Percentiles rank a stretch among this genome's conserved stretches.
Conservation (phyloP, 1,140 invertebrate species). For the Hypsibius dujardini region DNA sequence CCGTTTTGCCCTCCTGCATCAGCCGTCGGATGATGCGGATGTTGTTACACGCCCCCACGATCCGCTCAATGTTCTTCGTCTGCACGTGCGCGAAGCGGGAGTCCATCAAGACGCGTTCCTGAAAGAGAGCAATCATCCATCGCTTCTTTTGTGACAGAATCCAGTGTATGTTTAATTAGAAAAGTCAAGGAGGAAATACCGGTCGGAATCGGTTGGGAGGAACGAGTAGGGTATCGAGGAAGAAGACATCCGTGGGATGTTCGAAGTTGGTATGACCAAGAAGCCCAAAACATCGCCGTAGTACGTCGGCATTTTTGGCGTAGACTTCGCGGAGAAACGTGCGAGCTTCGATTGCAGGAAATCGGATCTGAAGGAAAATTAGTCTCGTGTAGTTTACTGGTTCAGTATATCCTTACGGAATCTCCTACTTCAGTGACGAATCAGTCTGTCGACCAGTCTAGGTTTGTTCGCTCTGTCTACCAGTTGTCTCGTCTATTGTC, state of each 20-base stretch:
- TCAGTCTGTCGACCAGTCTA: too few relatives aligned
- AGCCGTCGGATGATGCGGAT: neutral
- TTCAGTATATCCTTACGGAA: too few relatives aligned
- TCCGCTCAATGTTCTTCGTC: constrained; percentile 32
- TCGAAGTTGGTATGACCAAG: constrained; percentile 38
- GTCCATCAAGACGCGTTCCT: constrained; percentile 45
- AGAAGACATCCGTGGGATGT: constrained; percentile 70
- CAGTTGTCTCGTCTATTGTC: too few relatives aligned
- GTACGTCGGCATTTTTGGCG: constrained; percentile 49
- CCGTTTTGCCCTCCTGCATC: constrained; percentile 19
- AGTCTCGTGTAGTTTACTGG: too few relatives aligned
- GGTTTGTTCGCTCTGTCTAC: too few relatives aligned
- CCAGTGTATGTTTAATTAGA: neutral
- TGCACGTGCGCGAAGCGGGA: constrained; percentile 62
- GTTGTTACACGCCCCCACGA: neutral
- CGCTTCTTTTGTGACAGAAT: constrained; percentile 1
- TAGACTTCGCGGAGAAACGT: constrained; percentile 56
- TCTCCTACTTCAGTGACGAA: too few relatives aligned
- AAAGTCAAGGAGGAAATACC: constrained; percentile 33
- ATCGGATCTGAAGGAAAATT: constrained; percentile 27
- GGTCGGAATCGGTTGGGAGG: constrained; percentile 69
- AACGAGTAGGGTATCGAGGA: constrained; percentile 63
- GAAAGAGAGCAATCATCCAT: constrained; percentile 20
- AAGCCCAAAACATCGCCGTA: constrained; percentile 53
- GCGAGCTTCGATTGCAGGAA: constrained; percentile 35